Conservation (phyloP, 1,140 invertebrate species). For the Amyelois transitella region DNA sequence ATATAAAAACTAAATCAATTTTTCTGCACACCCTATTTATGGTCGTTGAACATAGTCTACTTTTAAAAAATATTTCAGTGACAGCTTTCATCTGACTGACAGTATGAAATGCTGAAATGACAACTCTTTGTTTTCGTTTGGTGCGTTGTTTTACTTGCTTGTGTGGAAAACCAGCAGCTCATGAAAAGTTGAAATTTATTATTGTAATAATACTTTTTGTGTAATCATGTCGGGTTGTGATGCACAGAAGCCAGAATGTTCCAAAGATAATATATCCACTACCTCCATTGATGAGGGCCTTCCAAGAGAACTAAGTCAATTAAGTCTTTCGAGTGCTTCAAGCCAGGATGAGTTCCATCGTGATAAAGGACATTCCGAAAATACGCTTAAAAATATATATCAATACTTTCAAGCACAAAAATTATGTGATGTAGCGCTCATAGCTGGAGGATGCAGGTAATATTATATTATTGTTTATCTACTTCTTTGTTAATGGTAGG, state of each 20-base stretch:
- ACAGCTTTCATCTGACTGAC: too few species aligned
- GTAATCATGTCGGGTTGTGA: constrained; percentile 57
- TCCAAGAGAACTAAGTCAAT: constrained; percentile 74
- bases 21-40: too few species aligned
- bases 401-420: constrained; percentile 85
- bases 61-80: too few species aligned
- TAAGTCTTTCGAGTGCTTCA: constrained; percentile 73
- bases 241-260: constrained; percentile 49
- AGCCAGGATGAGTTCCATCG: constrained; percentile 84
- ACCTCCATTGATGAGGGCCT: constrained; percentile 70
- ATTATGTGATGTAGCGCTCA: constrained; percentile 85
- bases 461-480: not conserved
- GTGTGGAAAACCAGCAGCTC: not conserved
- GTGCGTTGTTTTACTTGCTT: constrained; percentile 12
- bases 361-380: constrained; percentile 86
- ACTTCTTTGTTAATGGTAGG: not conserved
- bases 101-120: too few species aligned
- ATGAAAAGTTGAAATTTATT: constrained; percentile 6
- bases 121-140: constrained; percentile 53
- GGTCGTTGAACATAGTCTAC: too few species aligned
- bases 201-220: constrained; percentile 7
- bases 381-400: constrained; percentile 87
- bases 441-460: constrained; percentile 81
- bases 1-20: too few species aligned
- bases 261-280: constrained; percentile 62